Conservation (phyloP, 1,140 invertebrate genomes). For the Drosophila ercepeae region DNA sequence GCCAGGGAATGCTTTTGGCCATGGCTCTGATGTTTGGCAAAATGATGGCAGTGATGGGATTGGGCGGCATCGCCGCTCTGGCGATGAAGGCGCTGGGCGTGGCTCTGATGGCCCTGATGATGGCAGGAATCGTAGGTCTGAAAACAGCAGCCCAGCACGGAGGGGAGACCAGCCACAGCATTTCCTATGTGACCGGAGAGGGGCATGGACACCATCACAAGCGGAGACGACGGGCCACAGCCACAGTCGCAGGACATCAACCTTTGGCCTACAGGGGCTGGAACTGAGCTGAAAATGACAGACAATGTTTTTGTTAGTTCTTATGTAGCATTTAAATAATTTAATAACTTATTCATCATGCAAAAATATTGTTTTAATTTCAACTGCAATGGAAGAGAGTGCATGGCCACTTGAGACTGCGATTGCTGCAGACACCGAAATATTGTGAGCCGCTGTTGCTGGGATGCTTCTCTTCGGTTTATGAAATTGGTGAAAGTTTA, state of each 20-base stretch:
- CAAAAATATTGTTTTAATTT: constrained; percentile 42
- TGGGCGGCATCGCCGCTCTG: constrained; percentile 88
- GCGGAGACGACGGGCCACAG: constrained; percentile 80
- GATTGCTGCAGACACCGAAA: neutral
- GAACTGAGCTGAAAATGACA: constrained; percentile 38
- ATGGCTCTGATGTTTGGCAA: constrained; percentile 90
- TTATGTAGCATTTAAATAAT: constrained; percentile 52
- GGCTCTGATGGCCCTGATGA: constrained; percentile 89
- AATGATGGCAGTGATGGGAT: constrained; percentile 88
- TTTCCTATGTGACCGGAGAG: constrained; percentile 88
- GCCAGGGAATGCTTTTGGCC: constrained; percentile 85
- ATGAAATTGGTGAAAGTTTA: constrained; percentile 78
- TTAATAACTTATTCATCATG: constrained; percentile 68
- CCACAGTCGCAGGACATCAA: constrained; percentile 52
- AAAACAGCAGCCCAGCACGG: constrained; percentile 88
- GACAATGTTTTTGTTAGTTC: constrained; percentile 36
- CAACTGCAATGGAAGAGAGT: constrained; percentile 20
- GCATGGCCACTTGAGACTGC: constrained; percentile 36
- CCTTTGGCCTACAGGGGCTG: constrained; percentile 87
- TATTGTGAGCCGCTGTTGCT: constrained; percentile 7
- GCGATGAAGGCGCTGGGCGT: constrained; percentile 89
- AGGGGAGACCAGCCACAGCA: constrained; percentile 87
- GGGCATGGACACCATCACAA: constrained; percentile 86
- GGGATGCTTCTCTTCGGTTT: constrained; percentile 53
- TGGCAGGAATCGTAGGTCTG: constrained; percentile 88